phyloP scores from a whole-genome alignment of 1,140 invertebrate species.

The Battus philenor region DNA sequence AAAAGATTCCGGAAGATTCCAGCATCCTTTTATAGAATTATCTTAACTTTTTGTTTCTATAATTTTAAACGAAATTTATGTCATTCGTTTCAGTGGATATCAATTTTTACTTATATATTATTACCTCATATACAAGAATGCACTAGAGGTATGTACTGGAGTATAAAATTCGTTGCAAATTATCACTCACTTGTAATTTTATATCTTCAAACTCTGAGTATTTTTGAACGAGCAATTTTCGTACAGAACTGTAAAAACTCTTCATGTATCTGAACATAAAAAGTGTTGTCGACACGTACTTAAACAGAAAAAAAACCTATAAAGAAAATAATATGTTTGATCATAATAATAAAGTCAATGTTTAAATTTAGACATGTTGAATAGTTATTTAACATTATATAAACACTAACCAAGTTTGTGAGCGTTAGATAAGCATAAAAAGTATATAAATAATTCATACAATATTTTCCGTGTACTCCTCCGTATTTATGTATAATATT shows the following conservation, averaged over 20 bases:
- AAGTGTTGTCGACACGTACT: constrained; percentile 48
- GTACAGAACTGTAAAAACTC: constrained; percentile 37
- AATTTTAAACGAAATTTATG: no score
- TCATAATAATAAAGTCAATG: no score
- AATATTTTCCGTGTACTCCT: constrained; percentile 28
- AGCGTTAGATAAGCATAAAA: constrained; percentile 40
- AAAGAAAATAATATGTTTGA: constrained; percentile 23
- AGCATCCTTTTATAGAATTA: no score
- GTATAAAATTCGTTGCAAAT: no score
- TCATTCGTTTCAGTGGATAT: no score
- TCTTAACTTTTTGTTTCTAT: no score
- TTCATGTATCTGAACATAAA: constrained; percentile 51
- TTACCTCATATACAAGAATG: no score
- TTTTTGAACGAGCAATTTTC: constrained; percentile 38
- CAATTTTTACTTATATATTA: no score
- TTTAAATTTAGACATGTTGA: no score
- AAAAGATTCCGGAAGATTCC: no score
- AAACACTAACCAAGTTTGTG: constrained; percentile 50
- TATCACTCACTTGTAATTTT: constrained; percentile 52
- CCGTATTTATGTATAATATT: constrained; percentile 32
- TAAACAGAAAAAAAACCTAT: constrained; percentile 52
- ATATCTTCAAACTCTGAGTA: constrained; percentile 54
- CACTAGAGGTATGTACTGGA: no score
- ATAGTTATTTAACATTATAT: no score
- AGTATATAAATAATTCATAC: constrained; percentile 32